Evolutionary conservation across 2,888 invertebrate species (phyloP).

Genomic region (Keiferia lycopersicella): DNA sequence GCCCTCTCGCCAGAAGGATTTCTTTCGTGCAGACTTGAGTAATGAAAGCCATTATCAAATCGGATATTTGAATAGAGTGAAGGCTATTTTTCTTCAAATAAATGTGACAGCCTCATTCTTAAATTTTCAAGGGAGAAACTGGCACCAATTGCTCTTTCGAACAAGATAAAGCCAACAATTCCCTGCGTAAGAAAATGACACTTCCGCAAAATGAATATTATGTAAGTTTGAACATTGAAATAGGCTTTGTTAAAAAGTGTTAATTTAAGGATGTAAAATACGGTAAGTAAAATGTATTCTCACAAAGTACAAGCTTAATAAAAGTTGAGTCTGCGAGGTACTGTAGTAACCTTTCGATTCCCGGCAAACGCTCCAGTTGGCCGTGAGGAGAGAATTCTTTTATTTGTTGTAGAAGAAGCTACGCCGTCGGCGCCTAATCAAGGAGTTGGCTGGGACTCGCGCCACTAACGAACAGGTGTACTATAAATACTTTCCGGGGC

Average conservation of each 20-base stretch:
- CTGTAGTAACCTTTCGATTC: slow-evolving; percentile 22
- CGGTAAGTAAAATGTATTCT: too few relatives aligned
- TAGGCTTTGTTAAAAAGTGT: too few relatives aligned
- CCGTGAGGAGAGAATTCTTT: slow-evolving; percentile 66
- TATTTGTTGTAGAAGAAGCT: slow-evolving; percentile 74
- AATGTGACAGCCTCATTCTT: slow-evolving; percentile 19
- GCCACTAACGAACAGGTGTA: slow-evolving; percentile 81
- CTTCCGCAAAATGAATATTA: too few relatives aligned
- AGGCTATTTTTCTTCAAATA: slow-evolving; percentile 26
- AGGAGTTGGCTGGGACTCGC: slow-evolving; percentile 77
- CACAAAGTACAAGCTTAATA: neutral
- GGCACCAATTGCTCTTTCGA: slow-evolving; percentile 13
- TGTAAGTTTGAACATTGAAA: too few relatives aligned
- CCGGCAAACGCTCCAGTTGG: slow-evolving; percentile 58
- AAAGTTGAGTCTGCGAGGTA: slow-evolving; percentile 2
- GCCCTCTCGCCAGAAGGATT: slow-evolving; percentile 36
- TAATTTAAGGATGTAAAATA: too few relatives aligned
- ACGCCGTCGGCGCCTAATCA: slow-evolving; percentile 79
- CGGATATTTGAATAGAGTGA: slow-evolving; percentile 28
- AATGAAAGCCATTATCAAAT: slow-evolving; percentile 37
- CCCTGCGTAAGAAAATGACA: too few relatives aligned
- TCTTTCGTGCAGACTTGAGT: slow-evolving; percentile 40
- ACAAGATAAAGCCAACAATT: neutral
- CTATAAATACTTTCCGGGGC: slow-evolving; percentile 80
- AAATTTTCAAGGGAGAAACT: neutral